Evolutionary conservation across 2,888 invertebrate genomes (phyloP).

Genomic region (Mechanitis messenoides): DNA sequence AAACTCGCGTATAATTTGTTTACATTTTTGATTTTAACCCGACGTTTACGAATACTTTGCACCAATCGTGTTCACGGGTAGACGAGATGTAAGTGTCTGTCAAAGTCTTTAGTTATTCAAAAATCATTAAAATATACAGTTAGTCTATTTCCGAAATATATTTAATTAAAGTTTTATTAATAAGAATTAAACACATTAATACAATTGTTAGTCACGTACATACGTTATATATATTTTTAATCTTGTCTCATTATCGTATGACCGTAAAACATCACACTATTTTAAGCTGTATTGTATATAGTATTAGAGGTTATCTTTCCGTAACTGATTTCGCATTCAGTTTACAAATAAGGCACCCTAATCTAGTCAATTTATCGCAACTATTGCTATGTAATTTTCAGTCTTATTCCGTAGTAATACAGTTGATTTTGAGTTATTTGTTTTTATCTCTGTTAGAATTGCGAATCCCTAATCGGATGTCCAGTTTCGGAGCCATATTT

Average conservation of each 20-base stretch:
- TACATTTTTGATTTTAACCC: no score
- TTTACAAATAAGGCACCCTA: slow-evolving; percentile 21
- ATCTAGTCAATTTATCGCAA: slow-evolving; percentile 27
- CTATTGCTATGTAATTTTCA: slow-evolving; percentile 1
- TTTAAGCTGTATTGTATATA: not conserved
- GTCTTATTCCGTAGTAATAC: not conserved
- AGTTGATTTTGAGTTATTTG: slow-evolving; percentile 9
- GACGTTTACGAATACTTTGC: no score
- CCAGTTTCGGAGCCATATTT: slow-evolving; percentile 23
- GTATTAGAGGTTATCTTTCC: slow-evolving; percentile 9
- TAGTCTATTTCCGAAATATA: no score
- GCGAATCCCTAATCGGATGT: slow-evolving; percentile 27
- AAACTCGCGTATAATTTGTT: no score
- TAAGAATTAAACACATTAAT: no score
- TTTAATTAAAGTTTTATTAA: no score
- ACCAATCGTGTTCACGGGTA: no score
- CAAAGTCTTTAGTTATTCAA: no score
- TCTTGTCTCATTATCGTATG: slow-evolving; percentile 8
- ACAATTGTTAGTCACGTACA: not conserved
- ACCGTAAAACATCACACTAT: slow-evolving; percentile 4
- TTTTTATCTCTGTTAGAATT: slow-evolving; percentile 15
- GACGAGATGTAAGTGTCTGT: no score
- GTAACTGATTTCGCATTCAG: slow-evolving; percentile 1
- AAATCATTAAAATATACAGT: no score
- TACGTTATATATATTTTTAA: slow-evolving; percentile 10